phyloP scores from a whole-genome alignment of 2,113 vertebrate species.

The Peromyscus maniculatus region DNA sequence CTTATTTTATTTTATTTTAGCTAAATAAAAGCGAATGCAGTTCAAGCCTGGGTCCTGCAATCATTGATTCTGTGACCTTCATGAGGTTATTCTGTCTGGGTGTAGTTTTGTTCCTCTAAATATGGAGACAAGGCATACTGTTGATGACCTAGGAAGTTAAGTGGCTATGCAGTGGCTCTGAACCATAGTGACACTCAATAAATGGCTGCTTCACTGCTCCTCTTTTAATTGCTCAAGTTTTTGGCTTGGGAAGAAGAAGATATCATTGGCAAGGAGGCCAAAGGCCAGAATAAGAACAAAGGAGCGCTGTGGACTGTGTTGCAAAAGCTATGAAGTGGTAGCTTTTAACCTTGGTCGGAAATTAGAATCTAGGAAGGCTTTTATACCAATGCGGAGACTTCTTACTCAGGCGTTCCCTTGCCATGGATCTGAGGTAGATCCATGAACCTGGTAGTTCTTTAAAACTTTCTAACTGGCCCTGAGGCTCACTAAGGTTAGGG shows the following conservation, averaged over 20 bases:
- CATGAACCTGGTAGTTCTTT: neutral
- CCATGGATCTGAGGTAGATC: neutral
- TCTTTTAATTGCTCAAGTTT: neutral
- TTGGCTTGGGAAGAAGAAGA: neutral
- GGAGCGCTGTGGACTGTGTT: neutral
- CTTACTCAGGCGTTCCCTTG: neutral
- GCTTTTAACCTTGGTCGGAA: neutral
- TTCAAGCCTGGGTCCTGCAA: neutral
- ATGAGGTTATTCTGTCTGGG: neutral
- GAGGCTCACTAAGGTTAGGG: neutral
- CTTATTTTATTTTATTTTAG: neutral
- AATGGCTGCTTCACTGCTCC: neutral
- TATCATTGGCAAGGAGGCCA: neutral
- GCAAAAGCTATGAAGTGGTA: neutral
- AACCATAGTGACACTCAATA: neutral
- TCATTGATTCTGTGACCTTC: neutral
- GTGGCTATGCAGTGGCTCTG: neutral
- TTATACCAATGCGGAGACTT: neutral
- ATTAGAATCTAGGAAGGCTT: neutral
- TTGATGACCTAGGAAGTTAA: neutral
- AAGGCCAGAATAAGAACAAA: neutral
- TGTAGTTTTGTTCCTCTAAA: neutral
- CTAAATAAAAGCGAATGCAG: neutral
- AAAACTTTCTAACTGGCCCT: neutral
- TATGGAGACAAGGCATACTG: neutral